These are phyloP conservation scores for Vanessa cardui DNA, from an alignment of 2,888 invertebrate species.

Conservation along the genomic window DNA sequence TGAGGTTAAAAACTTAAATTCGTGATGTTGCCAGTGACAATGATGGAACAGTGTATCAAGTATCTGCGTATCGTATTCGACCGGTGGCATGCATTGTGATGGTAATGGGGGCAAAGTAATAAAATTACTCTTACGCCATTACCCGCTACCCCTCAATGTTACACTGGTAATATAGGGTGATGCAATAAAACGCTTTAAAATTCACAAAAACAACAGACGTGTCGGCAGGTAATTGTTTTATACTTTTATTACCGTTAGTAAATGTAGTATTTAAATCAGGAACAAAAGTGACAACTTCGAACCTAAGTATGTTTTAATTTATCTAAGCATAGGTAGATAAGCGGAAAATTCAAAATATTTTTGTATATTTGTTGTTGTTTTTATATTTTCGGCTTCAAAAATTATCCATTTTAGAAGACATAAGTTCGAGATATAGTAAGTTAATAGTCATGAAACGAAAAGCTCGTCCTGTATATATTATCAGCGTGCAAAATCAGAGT, in stretches of 20 bases:
- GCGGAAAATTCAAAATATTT: no score
- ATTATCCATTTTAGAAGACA: neutral
- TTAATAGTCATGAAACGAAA: conserved; percentile 14
- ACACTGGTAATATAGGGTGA: conserved; percentile 72
- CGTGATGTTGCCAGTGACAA: conserved; percentile 38
- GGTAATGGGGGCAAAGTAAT: conserved; percentile 83
- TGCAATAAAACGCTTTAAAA: conserved; percentile 68
- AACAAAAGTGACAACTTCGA: neutral
- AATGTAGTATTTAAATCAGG: neutral
- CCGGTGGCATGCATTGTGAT: conserved; percentile 80
- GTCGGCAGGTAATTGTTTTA: conserved; percentile 62
- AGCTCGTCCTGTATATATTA: conserved; percentile 67
- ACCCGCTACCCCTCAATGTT: conserved; percentile 68
- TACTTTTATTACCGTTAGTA: neutral
- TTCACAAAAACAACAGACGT: conserved; percentile 69
- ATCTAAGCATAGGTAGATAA: no score
- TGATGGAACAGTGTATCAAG: conserved; percentile 54
- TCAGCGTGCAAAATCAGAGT: conserved; percentile 78
- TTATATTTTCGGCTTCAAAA: no score
- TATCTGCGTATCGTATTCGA: conserved; percentile 67
- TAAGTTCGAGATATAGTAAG: neutral
- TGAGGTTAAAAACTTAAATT: neutral
- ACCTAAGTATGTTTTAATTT: no score
- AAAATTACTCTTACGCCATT: conserved; percentile 83
- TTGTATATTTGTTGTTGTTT: no score